Evolutionary conservation across 2,113 vertebrate species (phyloP).

Genomic region (Prionailurus bengalensis): DNA sequence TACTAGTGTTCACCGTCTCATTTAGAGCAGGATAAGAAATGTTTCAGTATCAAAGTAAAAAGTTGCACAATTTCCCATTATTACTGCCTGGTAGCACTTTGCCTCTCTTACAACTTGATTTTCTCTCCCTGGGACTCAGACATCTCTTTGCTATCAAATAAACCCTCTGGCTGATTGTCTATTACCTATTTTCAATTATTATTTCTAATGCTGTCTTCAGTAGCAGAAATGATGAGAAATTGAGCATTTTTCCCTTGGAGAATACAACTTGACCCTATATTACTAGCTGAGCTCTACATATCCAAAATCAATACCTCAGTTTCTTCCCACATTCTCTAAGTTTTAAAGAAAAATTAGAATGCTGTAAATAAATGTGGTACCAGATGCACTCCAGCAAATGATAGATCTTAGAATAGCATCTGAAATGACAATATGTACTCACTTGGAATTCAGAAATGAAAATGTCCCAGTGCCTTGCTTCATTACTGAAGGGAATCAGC

Average conservation of each 20-base stretch:
- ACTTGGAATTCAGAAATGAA: conserved; percentile 90
- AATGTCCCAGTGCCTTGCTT: conserved; percentile 87
- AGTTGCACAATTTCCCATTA: conserved; percentile 37
- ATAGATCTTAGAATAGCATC: conserved; percentile 84
- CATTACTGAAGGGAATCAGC: conserved; percentile 84
- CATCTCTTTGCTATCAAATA: conserved; percentile 65
- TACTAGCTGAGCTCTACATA: conserved; percentile 21
- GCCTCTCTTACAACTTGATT: conserved; percentile 49
- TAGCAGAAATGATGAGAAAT: conserved; percentile 67
- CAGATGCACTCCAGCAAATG: conserved; percentile 83
- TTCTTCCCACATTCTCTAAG: conserved; percentile 80
- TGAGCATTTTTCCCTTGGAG: conserved; percentile 57
- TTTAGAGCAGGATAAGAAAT: not conserved
- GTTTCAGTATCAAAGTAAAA: conserved; percentile 39
- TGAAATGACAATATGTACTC: conserved; percentile 85
- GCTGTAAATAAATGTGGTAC: conserved; percentile 78
- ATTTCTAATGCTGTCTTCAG: conserved; percentile 54
- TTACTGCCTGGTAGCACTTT: not conserved
- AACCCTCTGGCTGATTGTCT: conserved; percentile 56
- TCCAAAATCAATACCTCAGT: conserved; percentile 75
- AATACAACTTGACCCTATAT: conserved; percentile 47
- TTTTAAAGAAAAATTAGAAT: conserved; percentile 83
- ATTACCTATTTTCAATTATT: conserved; percentile 78
- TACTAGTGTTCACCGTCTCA: not conserved
- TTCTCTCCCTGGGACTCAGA: conserved; percentile 57